Evolutionary conservation across 2,797 vertebrate species (phyloP).

Genomic region (Aphelocoma californica): DNA sequence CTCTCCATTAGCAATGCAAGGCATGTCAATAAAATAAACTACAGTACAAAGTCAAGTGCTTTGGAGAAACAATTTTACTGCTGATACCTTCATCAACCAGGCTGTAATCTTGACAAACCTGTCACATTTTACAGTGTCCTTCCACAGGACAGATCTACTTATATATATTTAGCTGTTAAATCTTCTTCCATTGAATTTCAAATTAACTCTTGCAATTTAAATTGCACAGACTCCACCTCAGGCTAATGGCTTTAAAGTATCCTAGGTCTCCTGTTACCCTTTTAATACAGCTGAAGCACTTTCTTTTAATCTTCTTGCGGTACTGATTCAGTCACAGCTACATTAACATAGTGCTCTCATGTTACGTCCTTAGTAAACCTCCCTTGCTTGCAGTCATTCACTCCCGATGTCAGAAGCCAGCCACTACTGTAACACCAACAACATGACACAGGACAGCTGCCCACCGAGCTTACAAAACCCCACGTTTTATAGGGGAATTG

Average conservation of each 20-base stretch:
- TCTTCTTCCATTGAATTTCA: background rate
- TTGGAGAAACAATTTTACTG: background rate
- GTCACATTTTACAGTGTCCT: background rate
- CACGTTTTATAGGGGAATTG: background rate
- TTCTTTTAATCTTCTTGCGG: conserved; percentile 22
- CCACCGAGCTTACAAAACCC: background rate
- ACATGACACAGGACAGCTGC: background rate
- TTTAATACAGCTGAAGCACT: conserved; percentile 14
- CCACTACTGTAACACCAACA: background rate
- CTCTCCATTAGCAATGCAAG: background rate
- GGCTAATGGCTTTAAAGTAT: conserved; percentile 33
- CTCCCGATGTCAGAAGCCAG: background rate
- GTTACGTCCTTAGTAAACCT: background rate
- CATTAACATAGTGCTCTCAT: conserved; percentile 6
- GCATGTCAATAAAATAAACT: background rate
- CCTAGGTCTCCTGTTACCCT: conserved; percentile 17
- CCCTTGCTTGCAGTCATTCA: background rate
- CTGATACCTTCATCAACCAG: background rate
- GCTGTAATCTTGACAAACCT: background rate
- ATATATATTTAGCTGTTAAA: background rate
- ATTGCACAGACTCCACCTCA: background rate
- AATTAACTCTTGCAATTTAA: conserved; percentile 20
- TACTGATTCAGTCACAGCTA: conserved; percentile 42
- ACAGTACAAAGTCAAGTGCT: background rate
- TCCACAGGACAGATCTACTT: background rate